A percentile compares a stretch with the other conserved stretches of the same genome.
Conservation (phyloP, 2,888 invertebrate species). For the Embidobia sp. region DNA sequence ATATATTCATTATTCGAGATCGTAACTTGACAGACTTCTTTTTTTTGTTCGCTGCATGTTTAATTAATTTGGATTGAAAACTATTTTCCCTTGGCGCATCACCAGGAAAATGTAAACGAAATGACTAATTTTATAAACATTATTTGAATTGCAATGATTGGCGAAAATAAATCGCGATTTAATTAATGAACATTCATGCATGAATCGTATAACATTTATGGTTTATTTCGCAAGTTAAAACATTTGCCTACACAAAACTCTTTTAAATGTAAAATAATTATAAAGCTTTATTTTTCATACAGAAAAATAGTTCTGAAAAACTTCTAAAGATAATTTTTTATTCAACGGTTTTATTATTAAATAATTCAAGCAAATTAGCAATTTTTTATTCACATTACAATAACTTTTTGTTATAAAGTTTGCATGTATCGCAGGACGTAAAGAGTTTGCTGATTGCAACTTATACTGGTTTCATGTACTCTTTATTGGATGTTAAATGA, state of each 20-base stretch:
- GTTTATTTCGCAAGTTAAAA: no score
- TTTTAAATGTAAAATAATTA: no score
- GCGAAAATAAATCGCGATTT: slow-evolving; percentile 1
- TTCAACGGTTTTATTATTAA: no score
- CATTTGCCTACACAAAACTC: neutral
- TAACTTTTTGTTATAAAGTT: no score
- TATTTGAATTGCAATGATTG: neutral
- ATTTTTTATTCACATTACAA: no score
- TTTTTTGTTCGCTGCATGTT: neutral
- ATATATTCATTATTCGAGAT: slow-evolving; percentile 16
- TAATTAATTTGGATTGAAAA: slow-evolving; percentile 14
- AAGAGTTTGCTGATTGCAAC: neutral
- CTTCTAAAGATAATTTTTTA: no score
- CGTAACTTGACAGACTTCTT: slow-evolving; percentile 29
- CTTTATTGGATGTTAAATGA: slow-evolving; percentile 23
- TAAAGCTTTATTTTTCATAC: no score
- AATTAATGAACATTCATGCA: slow-evolving; percentile 1
- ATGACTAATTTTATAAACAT: neutral
- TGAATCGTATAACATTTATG: no score
- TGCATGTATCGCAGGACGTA: no score
- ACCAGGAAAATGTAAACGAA: slow-evolving; percentile 4
- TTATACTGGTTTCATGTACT: slow-evolving; percentile 6
- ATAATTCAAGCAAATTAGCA: no score
- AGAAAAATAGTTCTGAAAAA: no score
- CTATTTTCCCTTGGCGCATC: neutral